Evolutionary conservation across 2,888 invertebrate species (phyloP).

Genomic region (Polyploca ridens): DNA sequence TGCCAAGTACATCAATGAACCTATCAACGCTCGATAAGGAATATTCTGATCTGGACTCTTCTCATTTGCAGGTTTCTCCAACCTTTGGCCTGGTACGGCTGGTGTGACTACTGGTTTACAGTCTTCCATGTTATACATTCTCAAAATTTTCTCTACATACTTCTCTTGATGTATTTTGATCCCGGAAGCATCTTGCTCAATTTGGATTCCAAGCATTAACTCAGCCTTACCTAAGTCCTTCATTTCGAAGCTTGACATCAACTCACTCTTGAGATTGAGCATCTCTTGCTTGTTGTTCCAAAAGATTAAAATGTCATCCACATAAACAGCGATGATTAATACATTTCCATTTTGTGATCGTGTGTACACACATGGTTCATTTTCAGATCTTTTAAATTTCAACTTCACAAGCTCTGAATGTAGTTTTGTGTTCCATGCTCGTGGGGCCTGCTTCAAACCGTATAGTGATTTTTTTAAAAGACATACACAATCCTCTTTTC

Average conservation of each 20-base stretch:
- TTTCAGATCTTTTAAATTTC: background rate
- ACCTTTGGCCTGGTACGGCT: no score
- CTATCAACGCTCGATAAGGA: no score
- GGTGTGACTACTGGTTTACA: conserved; percentile 11
- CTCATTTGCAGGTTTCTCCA: no score
- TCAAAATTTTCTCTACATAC: conserved; percentile 11
- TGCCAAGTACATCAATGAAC: no score
- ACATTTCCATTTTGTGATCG: background rate
- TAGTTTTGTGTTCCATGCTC: background rate
- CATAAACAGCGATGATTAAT: conserved; percentile 7
- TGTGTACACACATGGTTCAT: conserved; percentile 7
- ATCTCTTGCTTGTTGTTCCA: background rate
- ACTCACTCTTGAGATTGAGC: background rate
- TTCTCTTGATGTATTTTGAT: background rate
- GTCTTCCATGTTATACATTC: conserved; percentile 9
- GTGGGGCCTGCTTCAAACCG: background rate
- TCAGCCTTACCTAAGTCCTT: conserved; percentile 12
- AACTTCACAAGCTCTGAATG: background rate
- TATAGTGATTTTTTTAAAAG: no score
- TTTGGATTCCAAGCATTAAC: no score
- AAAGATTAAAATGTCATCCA: conserved; percentile 11
- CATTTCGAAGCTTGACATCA: conserved; percentile 1
- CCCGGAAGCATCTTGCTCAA: no score
- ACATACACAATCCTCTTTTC: no score
- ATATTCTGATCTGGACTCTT: no score